Base-by-base conservation (phyloP, 1,140 invertebrate species). In the Proctacanthus coquilletti region DNA sequence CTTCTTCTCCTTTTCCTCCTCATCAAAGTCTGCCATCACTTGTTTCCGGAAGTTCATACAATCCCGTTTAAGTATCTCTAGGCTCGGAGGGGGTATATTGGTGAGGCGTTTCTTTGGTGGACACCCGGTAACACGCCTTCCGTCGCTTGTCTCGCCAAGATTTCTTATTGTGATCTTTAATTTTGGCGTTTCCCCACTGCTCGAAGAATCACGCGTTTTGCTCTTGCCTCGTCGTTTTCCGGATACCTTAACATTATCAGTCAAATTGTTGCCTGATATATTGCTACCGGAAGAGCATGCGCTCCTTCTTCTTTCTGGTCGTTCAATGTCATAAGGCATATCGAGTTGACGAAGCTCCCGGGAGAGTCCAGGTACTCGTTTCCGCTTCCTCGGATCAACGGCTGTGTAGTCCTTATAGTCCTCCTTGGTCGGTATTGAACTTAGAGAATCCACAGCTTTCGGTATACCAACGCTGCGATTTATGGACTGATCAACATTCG, bases 41-140 rank as follows among this genome's bases (percentile, higher is more conserved):
- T 73, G 75, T 32, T 77, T 71, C n/a, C 85, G 67, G 56, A 74
- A 89, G 49, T 85, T 86, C 83, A 91, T 87, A 43, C 77, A 85
- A 45, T 89, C 83, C 5, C 80, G 69, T 40, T 74, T 77, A 5
- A 87, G 58, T 43, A 87, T 82, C 53, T 83, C 81, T 48, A 77
- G 75, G 37, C 66, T 73, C 0, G 79, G 78, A 37, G 69, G 73
- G 17, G 65, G 69, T 27, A 65, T 65, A 39, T 75, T 71, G 44
- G 65, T 71, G 21, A 80, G 49, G 5, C 83, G 69, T 46, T 88
- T 87, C 60, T 88, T 88, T 3, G 84, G 84, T 23, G 84, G 84
- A 37, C 52, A 57, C 5, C 51, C 43, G 11, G 40, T 40, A 13
- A 36, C 41, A 71, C 63, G 41, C 75, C 72, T 47, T 18, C 50